These are phyloP conservation scores for Eutrigla gurnardus DNA, from an alignment of 2,797 vertebrate species.

Conservation along the genomic window DNA sequence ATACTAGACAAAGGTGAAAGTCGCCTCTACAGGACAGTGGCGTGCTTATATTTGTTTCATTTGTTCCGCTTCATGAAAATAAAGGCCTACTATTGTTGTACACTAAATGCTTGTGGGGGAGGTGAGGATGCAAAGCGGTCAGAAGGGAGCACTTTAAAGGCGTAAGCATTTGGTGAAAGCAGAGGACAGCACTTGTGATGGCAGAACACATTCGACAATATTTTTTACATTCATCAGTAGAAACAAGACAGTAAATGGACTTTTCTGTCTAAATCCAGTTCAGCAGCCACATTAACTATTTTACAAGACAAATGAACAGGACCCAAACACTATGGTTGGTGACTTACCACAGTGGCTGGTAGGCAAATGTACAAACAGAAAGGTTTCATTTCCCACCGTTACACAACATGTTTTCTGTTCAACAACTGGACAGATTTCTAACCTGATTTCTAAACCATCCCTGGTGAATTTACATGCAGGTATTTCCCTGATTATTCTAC, in stretches of 20 bases:
- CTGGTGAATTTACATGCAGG: conserved; percentile 67
- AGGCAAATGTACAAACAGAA: conserved; percentile 32
- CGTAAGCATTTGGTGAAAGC: conserved; percentile 37
- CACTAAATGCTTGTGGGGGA: conserved; percentile 29
- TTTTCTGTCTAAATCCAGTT: conserved; percentile 19
- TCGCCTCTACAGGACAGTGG: background rate
- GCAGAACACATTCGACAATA: conserved; percentile 64
- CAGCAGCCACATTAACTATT: conserved; percentile 10
- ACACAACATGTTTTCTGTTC: conserved; percentile 30
- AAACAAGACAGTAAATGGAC: conserved; percentile 34
- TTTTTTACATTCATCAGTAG: conserved; percentile 68
- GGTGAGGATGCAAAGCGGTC: conserved; percentile 12
- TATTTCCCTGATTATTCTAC: conserved; percentile 69
- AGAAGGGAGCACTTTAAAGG: conserved; percentile 10
- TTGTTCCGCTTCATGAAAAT: conserved; percentile 12
- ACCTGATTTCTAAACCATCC: conserved; percentile 58
- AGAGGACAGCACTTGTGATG: conserved; percentile 52
- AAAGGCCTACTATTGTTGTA: conserved; percentile 30
- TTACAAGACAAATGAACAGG: conserved; percentile 33
- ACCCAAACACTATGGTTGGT: conserved; percentile 5
- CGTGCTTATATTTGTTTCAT: conserved; percentile 11
- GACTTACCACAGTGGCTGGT: conserved; percentile 31
- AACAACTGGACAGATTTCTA: conserved; percentile 40
- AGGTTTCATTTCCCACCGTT: conserved; percentile 11
- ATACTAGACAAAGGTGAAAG: background rate